phyloP scores from a whole-genome alignment of 2,797 vertebrate genomes.

The Cryptoblepharus egeriae region DNA sequence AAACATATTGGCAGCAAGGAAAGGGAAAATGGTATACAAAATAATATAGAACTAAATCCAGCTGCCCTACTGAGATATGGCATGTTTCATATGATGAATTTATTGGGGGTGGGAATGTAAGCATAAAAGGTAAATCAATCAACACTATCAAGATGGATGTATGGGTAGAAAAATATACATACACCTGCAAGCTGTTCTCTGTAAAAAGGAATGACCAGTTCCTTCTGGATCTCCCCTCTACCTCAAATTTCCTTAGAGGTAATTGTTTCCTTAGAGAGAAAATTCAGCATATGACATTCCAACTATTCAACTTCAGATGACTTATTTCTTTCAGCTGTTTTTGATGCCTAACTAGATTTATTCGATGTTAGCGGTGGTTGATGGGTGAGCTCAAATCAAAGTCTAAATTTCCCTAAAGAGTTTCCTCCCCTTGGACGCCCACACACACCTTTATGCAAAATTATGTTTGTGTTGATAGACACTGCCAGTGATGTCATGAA shows the following conservation, averaged over 20 bases:
- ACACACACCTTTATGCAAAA: neutral
- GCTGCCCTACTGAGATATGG: neutral
- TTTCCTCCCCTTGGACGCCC: neutral
- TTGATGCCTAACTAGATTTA: constrained; percentile 4
- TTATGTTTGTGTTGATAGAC: neutral
- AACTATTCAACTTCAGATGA: neutral
- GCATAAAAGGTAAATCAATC: constrained; percentile 38
- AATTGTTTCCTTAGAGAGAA: constrained; percentile 5
- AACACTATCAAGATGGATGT: constrained; percentile 23
- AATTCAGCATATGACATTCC: neutral
- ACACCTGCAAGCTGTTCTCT: constrained; percentile 17
- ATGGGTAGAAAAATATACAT: neutral
- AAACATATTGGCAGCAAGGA: constrained; percentile 15
- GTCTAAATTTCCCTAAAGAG: too few relatives aligned
- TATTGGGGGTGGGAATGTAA: constrained; percentile 30
- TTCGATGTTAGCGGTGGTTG: neutral
- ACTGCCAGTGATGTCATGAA: neutral
- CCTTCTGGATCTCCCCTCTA: neutral
- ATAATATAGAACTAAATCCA: constrained; percentile 27
- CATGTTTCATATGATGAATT: constrained; percentile 6
- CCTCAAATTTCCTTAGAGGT: neutral
- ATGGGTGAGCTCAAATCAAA: neutral
- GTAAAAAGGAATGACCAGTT: neutral
- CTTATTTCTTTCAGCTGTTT: constrained; percentile 11
- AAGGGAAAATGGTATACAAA: neutral